A percentile compares a stretch with the other conserved stretches of the same genome.
Conservation (phyloP, 2,888 invertebrate species). For the Stenodema calcarata region DNA sequence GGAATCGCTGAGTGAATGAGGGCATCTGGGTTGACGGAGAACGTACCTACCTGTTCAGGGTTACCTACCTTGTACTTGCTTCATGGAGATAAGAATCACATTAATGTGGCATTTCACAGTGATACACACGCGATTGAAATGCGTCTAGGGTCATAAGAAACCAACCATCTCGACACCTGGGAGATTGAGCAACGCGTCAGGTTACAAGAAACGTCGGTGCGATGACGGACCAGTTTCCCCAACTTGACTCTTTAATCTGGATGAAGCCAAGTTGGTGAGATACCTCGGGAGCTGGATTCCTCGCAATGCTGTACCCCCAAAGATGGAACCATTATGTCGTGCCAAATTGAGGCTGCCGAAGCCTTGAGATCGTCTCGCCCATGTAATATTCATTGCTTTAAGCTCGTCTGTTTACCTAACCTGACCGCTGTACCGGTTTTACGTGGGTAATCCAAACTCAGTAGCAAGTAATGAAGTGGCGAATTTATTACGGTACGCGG, state of each 20-base stretch:
- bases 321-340: constrained; percentile 12
- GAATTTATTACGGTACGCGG: not conserved
- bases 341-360: not conserved
- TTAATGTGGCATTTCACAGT: not conserved
- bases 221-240: not conserved
- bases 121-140: not conserved
- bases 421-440: not conserved
- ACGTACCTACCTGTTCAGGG: too few species aligned
- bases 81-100: not conserved
- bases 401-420: not conserved
- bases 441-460: not conserved
- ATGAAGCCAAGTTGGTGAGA: not conserved
- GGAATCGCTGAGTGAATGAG: too few species aligned
- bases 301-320: not conserved
- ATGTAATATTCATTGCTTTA: not conserved
- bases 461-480: not conserved
- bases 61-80: not conserved
- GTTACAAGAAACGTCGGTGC: not conserved
- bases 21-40: too few species aligned
- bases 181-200: not conserved
- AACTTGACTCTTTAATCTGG: not conserved
- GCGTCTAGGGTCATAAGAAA: not conserved
- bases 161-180: not conserved
- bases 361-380: not conserved
- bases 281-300: constrained; percentile 7